Conservation (phyloP, 2,888 invertebrate genomes). For the Agrochola lychnidis region DNA sequence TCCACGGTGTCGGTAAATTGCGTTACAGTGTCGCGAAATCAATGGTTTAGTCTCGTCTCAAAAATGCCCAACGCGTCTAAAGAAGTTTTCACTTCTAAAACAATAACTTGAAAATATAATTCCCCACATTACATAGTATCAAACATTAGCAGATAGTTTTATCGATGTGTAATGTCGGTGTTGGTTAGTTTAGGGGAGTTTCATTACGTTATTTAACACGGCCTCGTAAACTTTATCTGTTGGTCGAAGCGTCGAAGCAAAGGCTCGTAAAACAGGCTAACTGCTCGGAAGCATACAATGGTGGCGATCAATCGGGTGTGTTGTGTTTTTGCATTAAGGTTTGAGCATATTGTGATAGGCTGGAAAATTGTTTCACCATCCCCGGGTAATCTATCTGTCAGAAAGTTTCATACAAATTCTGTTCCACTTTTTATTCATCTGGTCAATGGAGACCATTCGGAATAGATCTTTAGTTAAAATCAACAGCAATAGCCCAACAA, state of each 20-base stretch:
- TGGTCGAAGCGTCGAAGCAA: constrained; percentile 47
- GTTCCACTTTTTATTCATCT: background rate
- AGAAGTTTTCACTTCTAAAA: too few species aligned
- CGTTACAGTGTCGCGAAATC: too few species aligned
- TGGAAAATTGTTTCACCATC: background rate
- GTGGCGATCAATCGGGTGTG: constrained; percentile 62
- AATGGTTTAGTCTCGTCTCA: too few species aligned
- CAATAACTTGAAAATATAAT: background rate
- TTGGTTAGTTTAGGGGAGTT: constrained; percentile 69
- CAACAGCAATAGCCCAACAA: background rate
- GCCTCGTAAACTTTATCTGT: constrained; percentile 78
- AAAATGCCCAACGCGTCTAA: too few species aligned
- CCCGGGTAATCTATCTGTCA: background rate
- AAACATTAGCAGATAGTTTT: constrained; percentile 63
- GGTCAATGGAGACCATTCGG: background rate
- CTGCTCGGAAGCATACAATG: constrained; percentile 68
- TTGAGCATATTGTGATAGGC: background rate
- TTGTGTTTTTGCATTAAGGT: constrained; percentile 19
- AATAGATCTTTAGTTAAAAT: background rate
- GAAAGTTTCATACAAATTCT: background rate
- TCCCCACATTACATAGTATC: constrained; percentile 5
- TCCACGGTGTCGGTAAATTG: too few species aligned
- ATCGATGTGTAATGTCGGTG: constrained; percentile 62
- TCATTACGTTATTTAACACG: constrained; percentile 76
- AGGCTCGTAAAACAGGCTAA: constrained; percentile 69